Evolutionary conservation across 2,888 invertebrate genomes (phyloP).

Genomic region (Onthophagus sagittarius): DNA sequence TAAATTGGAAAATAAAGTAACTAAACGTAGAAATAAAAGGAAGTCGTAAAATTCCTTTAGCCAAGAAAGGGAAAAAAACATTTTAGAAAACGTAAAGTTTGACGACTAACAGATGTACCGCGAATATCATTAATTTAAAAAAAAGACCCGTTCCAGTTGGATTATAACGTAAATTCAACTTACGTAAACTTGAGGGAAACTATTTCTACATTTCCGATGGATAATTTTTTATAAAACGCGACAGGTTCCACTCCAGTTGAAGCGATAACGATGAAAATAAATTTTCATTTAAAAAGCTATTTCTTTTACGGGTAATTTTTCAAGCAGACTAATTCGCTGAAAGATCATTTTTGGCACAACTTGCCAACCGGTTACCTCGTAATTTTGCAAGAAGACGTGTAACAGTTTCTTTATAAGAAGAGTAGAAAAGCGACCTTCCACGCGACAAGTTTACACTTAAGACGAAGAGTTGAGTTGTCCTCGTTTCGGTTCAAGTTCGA

Average conservation of each 20-base stretch:
- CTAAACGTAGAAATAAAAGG: neutral
- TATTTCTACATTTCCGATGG: neutral
- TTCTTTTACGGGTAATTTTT: too few relatives aligned
- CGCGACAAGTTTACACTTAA: neutral
- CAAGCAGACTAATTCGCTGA: too few relatives aligned
- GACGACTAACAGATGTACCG: neutral
- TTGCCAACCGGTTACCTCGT: neutral
- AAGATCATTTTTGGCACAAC: neutral
- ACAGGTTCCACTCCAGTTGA: too few relatives aligned
- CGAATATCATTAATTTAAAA: neutral
- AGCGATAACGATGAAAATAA: too few relatives aligned
- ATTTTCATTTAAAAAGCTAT: too few relatives aligned
- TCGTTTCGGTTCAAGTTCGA: neutral
- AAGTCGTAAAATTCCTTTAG: neutral
- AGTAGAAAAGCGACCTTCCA: neutral
- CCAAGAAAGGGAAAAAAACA: neutral
- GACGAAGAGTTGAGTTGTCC: neutral
- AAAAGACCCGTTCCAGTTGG: neutral
- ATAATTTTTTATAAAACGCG: too few relatives aligned
- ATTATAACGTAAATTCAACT: neutral
- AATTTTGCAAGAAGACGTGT: neutral
- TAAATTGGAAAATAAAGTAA: neutral
- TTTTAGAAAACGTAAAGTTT: neutral
- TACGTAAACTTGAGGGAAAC: neutral
- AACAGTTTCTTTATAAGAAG: neutral